Base-by-base conservation (phyloP, 2,113 vertebrate genomes). In the Copsychus sechellarum region DNA sequence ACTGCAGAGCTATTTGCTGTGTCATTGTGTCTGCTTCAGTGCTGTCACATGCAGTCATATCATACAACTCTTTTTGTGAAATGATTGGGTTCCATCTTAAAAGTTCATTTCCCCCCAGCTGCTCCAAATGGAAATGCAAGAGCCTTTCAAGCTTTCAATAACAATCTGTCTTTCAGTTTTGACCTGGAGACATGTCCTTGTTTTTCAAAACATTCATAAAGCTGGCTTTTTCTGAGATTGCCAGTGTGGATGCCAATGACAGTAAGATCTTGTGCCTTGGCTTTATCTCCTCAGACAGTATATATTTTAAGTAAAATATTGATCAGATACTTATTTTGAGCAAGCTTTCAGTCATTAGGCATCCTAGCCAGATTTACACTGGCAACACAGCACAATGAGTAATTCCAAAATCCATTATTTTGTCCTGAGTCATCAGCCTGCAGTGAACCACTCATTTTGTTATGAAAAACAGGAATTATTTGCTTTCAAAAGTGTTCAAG, bases 341-440 rank as follows among this genome's bases (percentile, higher is more conserved):
- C 71, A 95, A 96, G 20, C 67, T 92, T 92, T 90, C 67, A 93
- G 85, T 78, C 79, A 51, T 76, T 92, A 66, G 85, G 78, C 64
- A 20, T 92, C 51, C 81, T 86, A 95, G 94, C 92, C 60, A 88
- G 85, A 92, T 96, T 93, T 88, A 66, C 79, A 47, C 88, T 95
- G 94, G 95, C 94, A 97, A 64, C 58, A 58, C 51, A 86, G 64
- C 53, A 91, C 96, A 91, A 79, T 45, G 22, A 95, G 61, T 65
- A 54, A 93, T 86, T 97, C 94, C 87, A 95, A 95, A 86, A 87
- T 86, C 79, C 95, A 67, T 96, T 96, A 92, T 90, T 96, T 93
- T 92, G 90, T 94, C 85, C 93, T 96, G 94, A 97, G 94, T 95
- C 95, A 96, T 88, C 31, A 14, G 86, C 79, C 71, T 81, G 82